Percentiles rank a stretch among this genome's conserved stretches.
Evolutionary conservation across 2,797 vertebrate species (phyloP).

Genomic region (Trachops cirrhosus): DNA sequence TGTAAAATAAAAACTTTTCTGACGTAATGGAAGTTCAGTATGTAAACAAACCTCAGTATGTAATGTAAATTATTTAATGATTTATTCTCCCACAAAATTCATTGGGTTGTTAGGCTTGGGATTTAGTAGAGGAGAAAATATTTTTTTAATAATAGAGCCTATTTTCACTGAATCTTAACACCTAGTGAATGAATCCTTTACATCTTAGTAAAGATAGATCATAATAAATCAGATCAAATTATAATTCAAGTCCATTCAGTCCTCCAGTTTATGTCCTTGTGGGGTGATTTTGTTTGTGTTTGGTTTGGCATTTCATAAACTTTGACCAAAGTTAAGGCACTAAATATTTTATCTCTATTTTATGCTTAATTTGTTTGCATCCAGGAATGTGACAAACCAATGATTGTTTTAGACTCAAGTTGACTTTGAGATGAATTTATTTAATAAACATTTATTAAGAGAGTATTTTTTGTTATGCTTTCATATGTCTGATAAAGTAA

Average conservation of each 20-base stretch:
- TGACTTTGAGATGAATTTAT: constrained; percentile 57
- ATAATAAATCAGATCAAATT: neutral
- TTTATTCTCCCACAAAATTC: neutral
- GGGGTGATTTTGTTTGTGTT: neutral
- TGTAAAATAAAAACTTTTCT: neutral
- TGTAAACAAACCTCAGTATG: neutral
- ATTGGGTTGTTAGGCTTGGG: neutral
- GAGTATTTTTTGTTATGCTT: neutral
- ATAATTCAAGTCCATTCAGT: neutral
- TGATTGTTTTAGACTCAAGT: constrained; percentile 44
- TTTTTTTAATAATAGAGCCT: neutral
- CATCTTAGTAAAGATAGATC: neutral
- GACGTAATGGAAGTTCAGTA: neutral
- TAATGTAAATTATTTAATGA: neutral
- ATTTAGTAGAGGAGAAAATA: neutral
- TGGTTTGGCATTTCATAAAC: neutral
- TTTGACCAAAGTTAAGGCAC: neutral
- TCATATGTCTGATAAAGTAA: constrained; percentile 40
- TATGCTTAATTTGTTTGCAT: constrained; percentile 28
- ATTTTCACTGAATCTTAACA: neutral
- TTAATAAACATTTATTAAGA: constrained; percentile 45
- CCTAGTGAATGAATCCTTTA: neutral
- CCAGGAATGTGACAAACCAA: neutral
- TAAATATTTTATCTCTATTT: neutral
- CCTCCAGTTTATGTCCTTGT: neutral